Evolutionary conservation across 2,888 invertebrate species (phyloP), one percentile per base, ranked within the genome.

Genomic region (Trachelus iudaicus): DNA sequence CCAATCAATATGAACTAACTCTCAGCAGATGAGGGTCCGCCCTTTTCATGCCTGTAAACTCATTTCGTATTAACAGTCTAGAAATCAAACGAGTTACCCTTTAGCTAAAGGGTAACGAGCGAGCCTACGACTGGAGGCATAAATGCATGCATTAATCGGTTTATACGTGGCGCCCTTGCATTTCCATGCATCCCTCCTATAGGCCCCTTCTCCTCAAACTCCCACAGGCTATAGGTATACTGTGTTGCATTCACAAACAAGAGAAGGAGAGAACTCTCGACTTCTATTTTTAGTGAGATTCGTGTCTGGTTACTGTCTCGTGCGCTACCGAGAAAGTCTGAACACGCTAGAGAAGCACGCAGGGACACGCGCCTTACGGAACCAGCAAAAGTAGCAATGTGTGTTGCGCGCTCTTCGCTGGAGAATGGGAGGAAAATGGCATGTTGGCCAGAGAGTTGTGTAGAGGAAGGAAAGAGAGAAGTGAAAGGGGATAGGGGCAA

Each of bases 221-320:
- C 23, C 56, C 56, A 56, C 23, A 56, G 23, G 23, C 56, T 23
- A 56, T 40, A 40, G 40, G 15, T 40, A 40, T 40, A 40, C 40
- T 4, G 15, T 15, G 0, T 23, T 23, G 56, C 56, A 23, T 23
- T 2, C 56, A 56, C 56, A 56, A 56, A 23, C 23, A 9, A 23
- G 56, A 56, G 23, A 56, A 56, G 56, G 23, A 56, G 23, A 56
- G 23, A 56, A 56, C 56, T 56, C 56, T 56, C 56, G 56, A 56
- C 56, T 56, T 77, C 73, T 77, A 77, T 77, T 77, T 77, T 77
- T 77, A 77, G 77, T 75, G 33, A 34, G 75, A 75, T 77, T 75
- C 73, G 77, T 75, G 77, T 77, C 77, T 77, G 77, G 77, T 77
- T 77, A 74, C 77, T 75, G 75, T 77, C 77, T 75, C 69, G 71